phyloP scores from a whole-genome alignment of 1,140 invertebrate genomes.

The Chlorops oryzae region DNA sequence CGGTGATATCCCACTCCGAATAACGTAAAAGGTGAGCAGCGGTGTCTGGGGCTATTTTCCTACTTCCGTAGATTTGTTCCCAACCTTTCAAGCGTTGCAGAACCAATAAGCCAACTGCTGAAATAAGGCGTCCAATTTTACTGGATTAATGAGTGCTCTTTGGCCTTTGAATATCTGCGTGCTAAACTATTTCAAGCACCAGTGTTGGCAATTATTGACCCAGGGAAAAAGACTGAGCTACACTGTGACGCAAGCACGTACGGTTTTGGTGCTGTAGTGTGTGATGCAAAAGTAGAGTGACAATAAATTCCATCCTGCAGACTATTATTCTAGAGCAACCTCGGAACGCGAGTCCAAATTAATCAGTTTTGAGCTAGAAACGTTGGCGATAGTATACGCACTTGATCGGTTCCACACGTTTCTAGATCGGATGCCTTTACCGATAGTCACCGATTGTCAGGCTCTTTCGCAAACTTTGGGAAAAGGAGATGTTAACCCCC shows the following conservation, averaged over 20 bases:
- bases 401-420: slow-evolving; percentile 51
- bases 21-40: neutral
- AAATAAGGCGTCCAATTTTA: no score
- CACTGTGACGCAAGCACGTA: slow-evolving; percentile 26
- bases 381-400: slow-evolving; percentile 49
- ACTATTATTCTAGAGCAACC: slow-evolving; percentile 47
- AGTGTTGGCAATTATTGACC: slow-evolving; percentile 16
- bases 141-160: no score
- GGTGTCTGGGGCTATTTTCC: no score
- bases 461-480: slow-evolving; percentile 40
- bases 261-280: slow-evolving; percentile 34
- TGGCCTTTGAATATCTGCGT: no score
- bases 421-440: slow-evolving; percentile 48
- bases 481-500: slow-evolving; percentile 39
- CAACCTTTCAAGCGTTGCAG: neutral
- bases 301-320: no score
- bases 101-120: neutral
- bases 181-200: slow-evolving; percentile 16
- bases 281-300: no score
- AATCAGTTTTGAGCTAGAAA: slow-evolving; percentile 49
- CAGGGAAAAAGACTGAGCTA: slow-evolving; percentile 15
- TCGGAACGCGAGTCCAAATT: slow-evolving; percentile 46
- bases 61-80: neutral
- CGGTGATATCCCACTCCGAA: neutral
- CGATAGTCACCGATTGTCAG: slow-evolving; percentile 47